Percentiles rank a stretch among this genome's conserved stretches.
phyloP scores from a whole-genome alignment of 2,888 invertebrate species.

The Campaea margaritaria region DNA sequence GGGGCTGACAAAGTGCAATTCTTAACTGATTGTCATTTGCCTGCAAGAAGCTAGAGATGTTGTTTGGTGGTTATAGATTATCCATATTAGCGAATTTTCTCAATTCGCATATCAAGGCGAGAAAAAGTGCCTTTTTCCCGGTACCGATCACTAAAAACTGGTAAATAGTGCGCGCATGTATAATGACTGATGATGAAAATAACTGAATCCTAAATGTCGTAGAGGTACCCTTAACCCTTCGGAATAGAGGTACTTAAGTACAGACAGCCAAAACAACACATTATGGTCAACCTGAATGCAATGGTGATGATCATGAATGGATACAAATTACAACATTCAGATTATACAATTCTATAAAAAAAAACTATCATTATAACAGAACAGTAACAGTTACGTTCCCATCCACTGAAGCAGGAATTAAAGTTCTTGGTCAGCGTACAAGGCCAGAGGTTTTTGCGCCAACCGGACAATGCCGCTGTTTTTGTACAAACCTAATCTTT shows the following conservation, averaged over 20 bases:
- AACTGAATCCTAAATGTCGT: no score
- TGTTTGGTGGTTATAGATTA: no score
- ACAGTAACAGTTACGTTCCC: conserved; percentile 46
- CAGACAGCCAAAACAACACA: no score
- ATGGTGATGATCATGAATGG: background rate
- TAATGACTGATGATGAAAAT: no score
- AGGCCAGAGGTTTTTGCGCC: conserved; percentile 61
- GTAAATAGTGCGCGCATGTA: no score
- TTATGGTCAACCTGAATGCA: conserved; percentile 3
- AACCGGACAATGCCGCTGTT: conserved; percentile 33
- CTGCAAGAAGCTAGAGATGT: background rate
- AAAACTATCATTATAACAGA: conserved; percentile 40
- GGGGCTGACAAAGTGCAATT: background rate
- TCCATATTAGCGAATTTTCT: no score
- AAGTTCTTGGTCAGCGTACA: conserved; percentile 63
- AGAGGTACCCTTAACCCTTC: no score
- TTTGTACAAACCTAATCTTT: conserved; percentile 34
- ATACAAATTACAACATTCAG: conserved; percentile 3
- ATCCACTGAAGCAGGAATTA: conserved; percentile 71
- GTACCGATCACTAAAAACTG: no score
- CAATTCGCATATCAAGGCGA: no score
- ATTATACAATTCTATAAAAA: conserved; percentile 25
- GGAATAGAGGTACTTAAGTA: background rate
- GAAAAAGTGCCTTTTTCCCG: no score
- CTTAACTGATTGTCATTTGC: background rate